These are phyloP conservation scores for Leptopilina drosophilae DNA, from an alignment of 2,888 invertebrate species.

Conservation along the genomic window DNA sequence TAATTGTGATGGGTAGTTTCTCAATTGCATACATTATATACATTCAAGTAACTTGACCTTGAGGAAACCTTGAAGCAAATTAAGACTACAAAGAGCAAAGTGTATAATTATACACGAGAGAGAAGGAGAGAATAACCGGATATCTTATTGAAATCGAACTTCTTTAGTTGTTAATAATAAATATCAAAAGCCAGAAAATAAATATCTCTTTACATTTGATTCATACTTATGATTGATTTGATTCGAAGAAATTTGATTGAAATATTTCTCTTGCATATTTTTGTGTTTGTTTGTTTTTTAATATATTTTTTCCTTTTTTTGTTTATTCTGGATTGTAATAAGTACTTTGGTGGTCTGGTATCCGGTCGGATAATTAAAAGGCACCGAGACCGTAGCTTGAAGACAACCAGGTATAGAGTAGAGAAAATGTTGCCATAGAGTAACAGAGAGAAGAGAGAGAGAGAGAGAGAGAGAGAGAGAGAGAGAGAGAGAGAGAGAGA, in stretches of 20 bases:
- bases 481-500: conserved; percentile 49
- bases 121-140: no score
- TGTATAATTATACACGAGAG: no score
- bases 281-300: no score
- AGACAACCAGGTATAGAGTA: conserved; percentile 36
- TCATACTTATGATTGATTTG: not conserved
- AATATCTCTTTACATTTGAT: not conserved
- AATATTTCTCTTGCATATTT: not conserved
- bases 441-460: conserved; percentile 45
- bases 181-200: no score
- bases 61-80: no score
- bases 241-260: conserved; percentile 3
- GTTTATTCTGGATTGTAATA: conserved; percentile 21
- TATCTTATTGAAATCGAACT: no score
- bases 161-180: no score
- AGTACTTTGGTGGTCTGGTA: conserved; percentile 37
- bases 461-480: not conserved
- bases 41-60: no score
- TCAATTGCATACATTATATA: no score
- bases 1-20: no score
- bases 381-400: conserved; percentile 19
- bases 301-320: no score
- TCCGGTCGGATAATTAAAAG: conserved; percentile 39
- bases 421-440: conserved; percentile 6
- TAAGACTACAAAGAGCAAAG: no score